phyloP scores from a whole-genome alignment of 1,140 invertebrate species.

The Platorchestia sp. region DNA sequence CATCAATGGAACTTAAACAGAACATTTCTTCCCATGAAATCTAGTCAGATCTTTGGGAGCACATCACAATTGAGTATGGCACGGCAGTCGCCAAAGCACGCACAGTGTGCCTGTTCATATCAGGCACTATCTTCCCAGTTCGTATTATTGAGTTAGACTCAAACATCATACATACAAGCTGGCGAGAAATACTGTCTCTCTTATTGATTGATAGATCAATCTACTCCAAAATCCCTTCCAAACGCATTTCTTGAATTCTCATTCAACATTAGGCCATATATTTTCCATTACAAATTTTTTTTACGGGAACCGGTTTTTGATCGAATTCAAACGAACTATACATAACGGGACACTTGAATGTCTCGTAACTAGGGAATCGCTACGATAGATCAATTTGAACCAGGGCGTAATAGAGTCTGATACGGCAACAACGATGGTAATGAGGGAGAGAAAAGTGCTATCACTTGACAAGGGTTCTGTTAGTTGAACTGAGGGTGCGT shows the following conservation, averaged over 20 bases:
- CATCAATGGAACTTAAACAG: neutral
- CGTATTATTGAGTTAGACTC: neutral
- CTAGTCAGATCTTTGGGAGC: conserved; percentile 27
- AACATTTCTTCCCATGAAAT: conserved; percentile 36
- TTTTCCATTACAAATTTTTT: neutral
- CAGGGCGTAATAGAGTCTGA: neutral
- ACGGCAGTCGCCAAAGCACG: neutral
- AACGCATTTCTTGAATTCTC: neutral
- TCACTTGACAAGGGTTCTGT: conserved; percentile 60
- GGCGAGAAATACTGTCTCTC: neutral
- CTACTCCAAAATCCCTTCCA: neutral
- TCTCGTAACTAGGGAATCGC: neutral
- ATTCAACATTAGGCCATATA: neutral
- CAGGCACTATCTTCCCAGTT: neutral
- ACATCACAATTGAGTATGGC: conserved; percentile 8
- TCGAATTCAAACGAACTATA: neutral
- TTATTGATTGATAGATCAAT: neutral
- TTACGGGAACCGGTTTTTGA: neutral
- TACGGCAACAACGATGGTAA: neutral
- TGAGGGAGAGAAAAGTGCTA: neutral
- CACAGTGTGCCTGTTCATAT: neutral
- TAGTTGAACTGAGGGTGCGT: conserved; percentile 55
- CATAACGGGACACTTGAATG: neutral
- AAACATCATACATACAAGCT: neutral
- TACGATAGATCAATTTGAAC: neutral